phyloP scores from a whole-genome alignment of 2,113 vertebrate genomes.

The Muntiacus muntjak region DNA sequence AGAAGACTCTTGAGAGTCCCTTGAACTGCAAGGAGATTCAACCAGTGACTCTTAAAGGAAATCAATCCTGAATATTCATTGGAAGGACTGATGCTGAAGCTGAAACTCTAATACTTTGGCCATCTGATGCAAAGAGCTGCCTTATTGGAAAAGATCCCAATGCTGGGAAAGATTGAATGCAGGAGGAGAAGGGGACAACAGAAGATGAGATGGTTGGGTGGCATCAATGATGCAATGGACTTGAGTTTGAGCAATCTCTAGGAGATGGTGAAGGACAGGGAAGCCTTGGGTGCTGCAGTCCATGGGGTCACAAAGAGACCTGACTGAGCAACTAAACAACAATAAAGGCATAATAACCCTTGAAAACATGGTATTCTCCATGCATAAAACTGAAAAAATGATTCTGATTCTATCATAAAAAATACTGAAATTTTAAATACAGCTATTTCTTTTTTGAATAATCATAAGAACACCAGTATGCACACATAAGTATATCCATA shows the following conservation, averaged over 20 bases:
- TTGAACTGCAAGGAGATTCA: background rate
- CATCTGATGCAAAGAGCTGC: background rate
- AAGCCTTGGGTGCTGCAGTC: background rate
- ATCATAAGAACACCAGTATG: background rate
- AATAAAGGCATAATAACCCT: background rate
- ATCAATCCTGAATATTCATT: background rate
- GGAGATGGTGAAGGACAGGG: background rate
- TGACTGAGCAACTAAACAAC: background rate
- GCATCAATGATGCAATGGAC: background rate
- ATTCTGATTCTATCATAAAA: background rate
- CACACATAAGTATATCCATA: background rate
- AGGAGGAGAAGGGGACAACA: background rate
- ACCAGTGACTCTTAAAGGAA: background rate
- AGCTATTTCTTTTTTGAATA: background rate
- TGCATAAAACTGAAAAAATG: background rate
- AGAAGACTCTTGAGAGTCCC: background rate
- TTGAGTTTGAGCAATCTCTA: background rate
- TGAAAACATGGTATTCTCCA: background rate
- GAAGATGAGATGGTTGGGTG: background rate
- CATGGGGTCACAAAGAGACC: background rate
- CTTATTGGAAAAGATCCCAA: background rate
- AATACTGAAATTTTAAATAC: background rate
- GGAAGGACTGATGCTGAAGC: background rate
- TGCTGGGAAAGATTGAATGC: background rate
- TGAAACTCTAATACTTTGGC: background rate